Evolutionary conservation across 2,888 invertebrate genomes (phyloP), one percentile per base, ranked within the genome.

Genomic region (Drosophila setosimentum): DNA sequence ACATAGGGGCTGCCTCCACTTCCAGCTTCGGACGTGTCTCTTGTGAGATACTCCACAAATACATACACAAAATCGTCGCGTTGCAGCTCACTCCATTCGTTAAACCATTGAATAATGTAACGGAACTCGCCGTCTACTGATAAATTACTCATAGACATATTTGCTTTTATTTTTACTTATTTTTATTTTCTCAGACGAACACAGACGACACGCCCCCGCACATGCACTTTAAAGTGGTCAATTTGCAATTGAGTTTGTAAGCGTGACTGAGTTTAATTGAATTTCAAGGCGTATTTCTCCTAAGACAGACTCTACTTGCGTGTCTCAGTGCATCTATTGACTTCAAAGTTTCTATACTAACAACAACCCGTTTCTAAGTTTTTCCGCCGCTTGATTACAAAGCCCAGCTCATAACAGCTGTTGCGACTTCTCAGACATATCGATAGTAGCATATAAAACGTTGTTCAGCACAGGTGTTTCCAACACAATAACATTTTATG

Each of bases 11-110:
- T 94, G 13, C 95, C 94, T 57, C 58, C 76, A 58, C 21, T 64
- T 33, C 65, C 76, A 64, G 40, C 65, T 50, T 50, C 73, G 24
- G 67, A 60, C 50, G 57, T 51, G 42, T 95, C 95, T 79, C 94
- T 94, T n/a, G 83, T 84, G 42, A 93, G 73, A 73, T 92, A 93
- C 82, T 96, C 95, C 35, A 96, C 95, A 50, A 97, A 93, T 69
- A 97, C 95, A 0, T 96, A 96, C 72, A 97, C 92, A 92, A 98
- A 98, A 92, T 98, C 98, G 70, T 96, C 96, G 66, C 96, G 94
- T 92, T 98, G 97, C 92, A 97, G 94, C 91, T 97, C 97, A 91
- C 97, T 97, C 95, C 97, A 98, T 93, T 97, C 97, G 89, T 95
- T 95, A 91, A 98, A 98, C 98, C 98, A 98, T 91, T 97, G 96